Evolutionary conservation across 2,888 invertebrate genomes (phyloP).

Genomic region (Serrognathus titanus): DNA sequence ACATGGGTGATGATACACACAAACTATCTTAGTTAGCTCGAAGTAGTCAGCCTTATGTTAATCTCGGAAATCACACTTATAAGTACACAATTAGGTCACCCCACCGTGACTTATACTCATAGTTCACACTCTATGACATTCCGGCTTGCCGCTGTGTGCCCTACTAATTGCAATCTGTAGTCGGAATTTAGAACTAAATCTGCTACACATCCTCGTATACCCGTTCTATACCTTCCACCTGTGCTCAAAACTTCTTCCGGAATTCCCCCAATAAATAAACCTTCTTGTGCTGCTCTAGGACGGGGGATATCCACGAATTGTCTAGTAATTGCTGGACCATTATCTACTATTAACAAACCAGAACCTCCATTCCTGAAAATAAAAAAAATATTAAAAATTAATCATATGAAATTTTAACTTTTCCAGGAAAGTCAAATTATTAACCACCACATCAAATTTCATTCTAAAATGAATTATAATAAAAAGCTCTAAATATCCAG

Average conservation of each 20-base stretch:
- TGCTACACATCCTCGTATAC: constrained; percentile 61
- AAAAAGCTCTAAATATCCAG: too few species aligned
- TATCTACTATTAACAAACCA: constrained; percentile 86
- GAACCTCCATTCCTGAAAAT: constrained; percentile 74
- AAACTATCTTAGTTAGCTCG: constrained; percentile 34
- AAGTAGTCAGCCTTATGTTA: constrained; percentile 44
- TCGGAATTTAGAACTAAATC: constrained; percentile 61
- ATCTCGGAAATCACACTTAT: constrained; percentile 39
- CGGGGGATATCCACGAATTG: constrained; percentile 81
- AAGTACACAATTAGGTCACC: constrained; percentile 31
- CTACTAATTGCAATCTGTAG: constrained; percentile 52
- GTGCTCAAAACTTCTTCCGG: constrained; percentile 42
- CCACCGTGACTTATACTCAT: constrained; percentile 7
- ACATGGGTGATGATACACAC: constrained; percentile 34
- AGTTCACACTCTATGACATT: constrained; percentile 46
- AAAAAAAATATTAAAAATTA: background rate
- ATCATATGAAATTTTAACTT: too few species aligned
- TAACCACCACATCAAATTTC: background rate
- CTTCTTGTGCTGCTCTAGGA: constrained; percentile 82
- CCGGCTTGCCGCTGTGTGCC: constrained; percentile 53
- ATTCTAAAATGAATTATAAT: too few species aligned
- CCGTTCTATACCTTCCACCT: constrained; percentile 52
- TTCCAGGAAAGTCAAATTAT: too few species aligned
- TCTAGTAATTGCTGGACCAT: constrained; percentile 73
- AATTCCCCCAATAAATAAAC: constrained; percentile 76